These are phyloP conservation scores for Morelia viridis DNA, from an alignment of 2,797 vertebrate genomes.

Conservation along the genomic window DNA sequence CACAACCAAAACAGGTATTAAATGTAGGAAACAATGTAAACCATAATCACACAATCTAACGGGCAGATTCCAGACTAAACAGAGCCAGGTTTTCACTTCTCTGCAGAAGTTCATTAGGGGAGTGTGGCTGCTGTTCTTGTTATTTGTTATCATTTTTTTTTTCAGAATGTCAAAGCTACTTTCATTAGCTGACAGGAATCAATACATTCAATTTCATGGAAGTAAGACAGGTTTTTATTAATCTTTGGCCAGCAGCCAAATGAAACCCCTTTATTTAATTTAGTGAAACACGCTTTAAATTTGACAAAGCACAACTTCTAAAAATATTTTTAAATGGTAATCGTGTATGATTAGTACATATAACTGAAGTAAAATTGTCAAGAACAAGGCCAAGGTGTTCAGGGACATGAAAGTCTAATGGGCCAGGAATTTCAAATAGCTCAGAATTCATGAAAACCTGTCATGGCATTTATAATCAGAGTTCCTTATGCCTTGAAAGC, in stretches of 20 bases:
- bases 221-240: neutral
- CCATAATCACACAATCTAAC: no score
- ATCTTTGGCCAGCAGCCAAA: neutral
- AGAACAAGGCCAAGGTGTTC: neutral
- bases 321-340: neutral
- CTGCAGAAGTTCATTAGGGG: no score
- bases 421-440: neutral
- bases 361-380: neutral
- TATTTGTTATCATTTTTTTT: no score
- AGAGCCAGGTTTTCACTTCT: no score
- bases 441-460: neutral
- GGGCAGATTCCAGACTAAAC: no score
- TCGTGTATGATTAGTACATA: neutral
- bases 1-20: no score
- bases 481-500: neutral
- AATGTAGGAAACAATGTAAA: no score
- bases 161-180: no score
- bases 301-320: neutral
- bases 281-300: neutral
- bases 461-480: neutral
- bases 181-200: neutral
- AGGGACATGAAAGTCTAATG: neutral
- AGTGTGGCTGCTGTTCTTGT: no score
- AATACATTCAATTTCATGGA: neutral
- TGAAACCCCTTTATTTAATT: neutral